Percentiles rank a stretch among this genome's conserved stretches.
Conservation (phyloP, 2,797 vertebrate genomes). For the Decapterus maruadsi region DNA sequence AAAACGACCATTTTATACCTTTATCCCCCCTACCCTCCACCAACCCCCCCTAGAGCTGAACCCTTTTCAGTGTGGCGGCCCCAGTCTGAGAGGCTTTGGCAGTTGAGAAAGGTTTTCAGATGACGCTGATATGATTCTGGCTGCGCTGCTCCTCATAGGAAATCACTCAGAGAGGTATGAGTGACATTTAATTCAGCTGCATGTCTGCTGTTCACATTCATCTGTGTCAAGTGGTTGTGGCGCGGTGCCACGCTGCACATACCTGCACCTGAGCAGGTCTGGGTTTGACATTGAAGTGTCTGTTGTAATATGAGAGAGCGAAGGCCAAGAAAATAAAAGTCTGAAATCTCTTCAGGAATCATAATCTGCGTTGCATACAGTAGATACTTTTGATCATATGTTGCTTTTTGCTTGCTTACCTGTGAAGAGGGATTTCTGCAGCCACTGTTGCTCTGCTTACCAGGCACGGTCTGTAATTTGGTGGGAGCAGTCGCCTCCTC, state of each 20-base stretch:
- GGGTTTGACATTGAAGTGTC: conserved; percentile 43
- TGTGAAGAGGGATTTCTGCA: conserved; percentile 24
- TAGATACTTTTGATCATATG: conserved; percentile 35
- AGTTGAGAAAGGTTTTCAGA: conserved; percentile 26
- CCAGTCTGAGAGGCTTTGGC: conserved; percentile 20
- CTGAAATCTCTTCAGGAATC: conserved; percentile 25
- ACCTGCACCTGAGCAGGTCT: conserved; percentile 24
- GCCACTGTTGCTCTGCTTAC: conserved; percentile 48
- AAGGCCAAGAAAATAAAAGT: conserved; percentile 38
- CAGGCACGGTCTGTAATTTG: conserved; percentile 57
- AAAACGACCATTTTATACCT: conserved; percentile 85
- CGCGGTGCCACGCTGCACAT: neutral
- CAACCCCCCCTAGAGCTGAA: conserved; percentile 8
- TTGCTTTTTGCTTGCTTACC: conserved; percentile 20
- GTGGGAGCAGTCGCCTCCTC: conserved; percentile 52
- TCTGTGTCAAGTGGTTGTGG: conserved; percentile 23
- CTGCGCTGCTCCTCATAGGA: conserved; percentile 35
- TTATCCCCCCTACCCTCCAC: conserved; percentile 30
- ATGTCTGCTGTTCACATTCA: conserved; percentile 41
- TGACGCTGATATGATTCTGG: conserved; percentile 25
- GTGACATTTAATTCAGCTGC: conserved; percentile 60
- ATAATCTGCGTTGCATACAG: conserved; percentile 22
- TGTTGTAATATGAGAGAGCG: conserved; percentile 40
- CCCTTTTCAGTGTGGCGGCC: conserved; percentile 39
- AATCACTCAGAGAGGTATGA: conserved; percentile 37